These are phyloP conservation scores for Tethya wilhelma DNA, from an alignment of 37 sponge, comb jelly and placozoan species.

Conservation along the genomic window DNA sequence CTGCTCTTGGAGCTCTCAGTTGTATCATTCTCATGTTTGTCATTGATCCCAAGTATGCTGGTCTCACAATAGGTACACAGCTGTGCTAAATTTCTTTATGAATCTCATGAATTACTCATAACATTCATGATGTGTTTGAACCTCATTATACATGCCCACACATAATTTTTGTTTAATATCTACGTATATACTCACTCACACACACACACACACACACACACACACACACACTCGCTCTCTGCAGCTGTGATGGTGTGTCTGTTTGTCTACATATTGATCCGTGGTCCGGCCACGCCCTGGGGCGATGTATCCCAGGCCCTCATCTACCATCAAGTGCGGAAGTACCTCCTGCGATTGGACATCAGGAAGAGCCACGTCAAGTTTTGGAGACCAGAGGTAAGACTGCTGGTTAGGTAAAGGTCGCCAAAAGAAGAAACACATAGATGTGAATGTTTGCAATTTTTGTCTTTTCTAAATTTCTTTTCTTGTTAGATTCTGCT, in stretches of 20 bases:
- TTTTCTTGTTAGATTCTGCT: constrained; percentile 68
- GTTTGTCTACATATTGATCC: constrained; percentile 82
- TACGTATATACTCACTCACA: background rate
- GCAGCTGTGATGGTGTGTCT: constrained; percentile 77
- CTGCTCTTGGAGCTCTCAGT: constrained; percentile 79
- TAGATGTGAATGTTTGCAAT: background rate
- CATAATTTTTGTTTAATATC: background rate
- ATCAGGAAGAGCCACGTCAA: constrained; percentile 95
- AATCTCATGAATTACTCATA: background rate
- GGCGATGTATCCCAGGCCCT: constrained; percentile 99
- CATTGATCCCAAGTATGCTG: constrained; percentile 80
- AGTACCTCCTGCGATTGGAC: constrained; percentile 95
- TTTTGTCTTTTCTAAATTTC: background rate
- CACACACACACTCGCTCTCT: constrained; percentile 22
- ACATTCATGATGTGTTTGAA: background rate
- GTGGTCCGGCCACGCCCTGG: constrained; percentile 94
- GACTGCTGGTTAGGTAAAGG: background rate
- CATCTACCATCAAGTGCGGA: constrained; percentile 99
- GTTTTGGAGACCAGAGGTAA: constrained; percentile 95
- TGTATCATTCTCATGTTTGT: constrained; percentile 94
- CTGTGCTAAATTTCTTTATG: background rate
- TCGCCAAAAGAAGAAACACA: background rate
- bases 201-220: constrained; percentile 10
- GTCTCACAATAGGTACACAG: constrained; percentile 65
- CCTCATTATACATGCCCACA: background rate